Base-by-base conservation (phyloP, 2,797 vertebrate genomes). In the Tachyglossus aculeatus region DNA sequence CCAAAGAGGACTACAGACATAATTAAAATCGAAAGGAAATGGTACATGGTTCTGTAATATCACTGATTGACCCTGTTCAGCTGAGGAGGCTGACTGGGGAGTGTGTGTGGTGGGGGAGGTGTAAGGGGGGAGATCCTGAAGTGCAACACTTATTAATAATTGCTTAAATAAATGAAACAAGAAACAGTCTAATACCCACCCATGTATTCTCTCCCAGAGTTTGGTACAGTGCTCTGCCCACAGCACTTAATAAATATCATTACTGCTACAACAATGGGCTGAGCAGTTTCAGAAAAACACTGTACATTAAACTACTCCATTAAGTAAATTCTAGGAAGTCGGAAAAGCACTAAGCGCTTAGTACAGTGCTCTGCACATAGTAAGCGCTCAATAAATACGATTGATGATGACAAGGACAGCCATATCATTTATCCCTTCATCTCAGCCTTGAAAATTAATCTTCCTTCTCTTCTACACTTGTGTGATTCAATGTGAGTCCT, bases 261-360 rank as follows among this genome's bases (percentile, higher is more conserved):
- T 10, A 43, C 41, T 12, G 39, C 9, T 34, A n/a, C 2, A 67
- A 38, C 24, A 31, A 64, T 19, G 34, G 21, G 57, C 22, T 9
- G 40, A 18, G 41, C 37, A 54, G 44, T 15, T 10, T 56, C 41
- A 13, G 7, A 16, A 74, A 40, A 36, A 51, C 11, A 44, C 11
- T 61, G 24, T 15, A 4, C 54, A 43, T 61, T 45, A 66, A 68
- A 58, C 55, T 50, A 60, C 51, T 57, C 38, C 24, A 71, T 21
- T 37, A 48, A 53, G 25, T 41, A 54, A 34, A 48, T 11, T 45
- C 24, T 32, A 52, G 60, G 27, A 32, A 71, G 32, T 31, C 41
- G n/a, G 18, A 13, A 25, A 27, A n/a, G 8, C 19, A 25, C 7
- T n/a, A n/a, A n/a, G n/a, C n/a, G n/a, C n/a, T n/a, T n/a, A n/a